Percentiles rank a stretch among this genome's conserved stretches.
These are phyloP conservation scores for Rhopalosiphum nymphaeae DNA, from an alignment of 2,888 invertebrate genomes.

Conservation along the genomic window DNA sequence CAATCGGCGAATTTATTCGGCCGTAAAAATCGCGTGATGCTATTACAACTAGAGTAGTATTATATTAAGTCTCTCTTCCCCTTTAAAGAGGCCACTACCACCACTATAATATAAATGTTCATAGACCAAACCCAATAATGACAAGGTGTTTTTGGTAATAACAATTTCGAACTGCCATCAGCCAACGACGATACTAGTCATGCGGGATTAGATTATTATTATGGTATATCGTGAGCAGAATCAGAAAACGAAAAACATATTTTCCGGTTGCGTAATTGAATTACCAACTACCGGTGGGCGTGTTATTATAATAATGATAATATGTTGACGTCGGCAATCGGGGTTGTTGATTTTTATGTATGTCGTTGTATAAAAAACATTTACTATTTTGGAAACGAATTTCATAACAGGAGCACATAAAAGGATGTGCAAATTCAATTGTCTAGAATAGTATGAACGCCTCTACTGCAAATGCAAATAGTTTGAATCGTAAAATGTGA, in stretches of 20 bases:
- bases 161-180: background rate
- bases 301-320: background rate
- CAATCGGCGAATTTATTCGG: constrained; percentile 10
- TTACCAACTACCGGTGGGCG: background rate
- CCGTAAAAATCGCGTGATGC: constrained; percentile 21
- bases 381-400: background rate
- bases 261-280: background rate
- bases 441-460: background rate
- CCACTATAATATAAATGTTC: background rate
- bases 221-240: background rate
- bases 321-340: background rate
- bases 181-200: background rate
- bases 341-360: background rate
- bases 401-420: background rate
- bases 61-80: background rate
- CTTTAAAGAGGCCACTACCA: background rate
- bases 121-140: constrained; percentile 2
- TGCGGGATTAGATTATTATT: background rate
- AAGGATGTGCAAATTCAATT: background rate
- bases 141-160: constrained; percentile 39
- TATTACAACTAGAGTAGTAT: background rate
- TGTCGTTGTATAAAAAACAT: background rate
- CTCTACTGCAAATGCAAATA: background rate
- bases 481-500: background rate
- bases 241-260: constrained; percentile 8